Base-by-base conservation (phyloP, 2,888 invertebrate species). In the Morpho helenor region DNA sequence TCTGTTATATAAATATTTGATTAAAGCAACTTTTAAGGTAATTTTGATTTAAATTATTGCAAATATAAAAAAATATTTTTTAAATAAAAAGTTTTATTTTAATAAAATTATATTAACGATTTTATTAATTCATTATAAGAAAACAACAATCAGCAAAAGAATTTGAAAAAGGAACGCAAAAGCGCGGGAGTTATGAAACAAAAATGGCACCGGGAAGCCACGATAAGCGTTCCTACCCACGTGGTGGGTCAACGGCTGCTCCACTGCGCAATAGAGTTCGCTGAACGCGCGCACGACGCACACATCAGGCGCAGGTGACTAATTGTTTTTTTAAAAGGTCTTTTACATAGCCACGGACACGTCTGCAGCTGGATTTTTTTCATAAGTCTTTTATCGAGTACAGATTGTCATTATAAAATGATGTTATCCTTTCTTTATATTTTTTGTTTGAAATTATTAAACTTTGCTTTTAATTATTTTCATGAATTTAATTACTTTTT, bases 181-280 rank as follows among this genome's bases (percentile, higher is more conserved):
- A 62, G 63, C 63, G 66, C 66, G 65, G 68, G 63, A 67, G 66
- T 65, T 65, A 68, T 64, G 65, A 67, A 71, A 69, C 67, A 64
- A 62, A 70, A 68, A 68, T 64, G 67, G 66, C 67, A 65, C 63
- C 67, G 69, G 67, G 68, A 69, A 68, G 66, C 66, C 52, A 60
- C 65, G 80, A 81, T 81, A 81, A 82, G 75, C 73, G 68, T 62
- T 75, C 72, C 75, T 66, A 68, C 84, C 87, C 88, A 88, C 87
- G 88, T 89, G 88, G 86, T 82, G 72, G 87, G 84, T 87, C 88
- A 88, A 86, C 78, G 88, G 42, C 82, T 89, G 88, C 80, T 86
- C 87, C 84, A 89, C 84, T 89, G 87, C 80, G 81, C 78, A 71
- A 61, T 66, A 66, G 77, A 75, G 87, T 82, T 87, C 86, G 80